Evolutionary conservation across 2,797 vertebrate genomes (phyloP).

Genomic region (Sorex maritimensis): DNA sequence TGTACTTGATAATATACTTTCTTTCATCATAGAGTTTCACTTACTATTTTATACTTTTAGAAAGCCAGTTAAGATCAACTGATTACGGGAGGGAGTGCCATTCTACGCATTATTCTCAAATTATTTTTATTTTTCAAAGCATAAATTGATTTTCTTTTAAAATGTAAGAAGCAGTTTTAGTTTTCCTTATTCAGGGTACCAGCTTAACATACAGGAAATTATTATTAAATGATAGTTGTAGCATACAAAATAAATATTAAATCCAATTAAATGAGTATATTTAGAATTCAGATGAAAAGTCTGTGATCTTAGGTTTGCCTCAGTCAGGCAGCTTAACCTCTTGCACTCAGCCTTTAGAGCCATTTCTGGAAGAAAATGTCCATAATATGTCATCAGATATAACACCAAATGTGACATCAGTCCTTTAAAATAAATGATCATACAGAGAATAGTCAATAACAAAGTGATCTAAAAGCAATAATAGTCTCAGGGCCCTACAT

Average conservation of each 20-base stretch:
- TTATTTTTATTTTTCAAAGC: conserved; percentile 74
- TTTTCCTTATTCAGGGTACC: not conserved
- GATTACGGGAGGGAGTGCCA: conserved; percentile 13
- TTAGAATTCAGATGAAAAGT: conserved; percentile 80
- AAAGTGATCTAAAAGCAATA: conserved; percentile 94
- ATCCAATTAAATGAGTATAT: conserved; percentile 69
- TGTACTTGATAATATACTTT: conserved; percentile 56
- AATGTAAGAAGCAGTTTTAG: conserved; percentile 44
- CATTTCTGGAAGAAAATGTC: conserved; percentile 92
- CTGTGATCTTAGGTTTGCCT: conserved; percentile 82
- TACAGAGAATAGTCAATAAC: conserved; percentile 94
- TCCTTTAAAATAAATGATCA: conserved; percentile 93
- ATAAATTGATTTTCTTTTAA: conserved; percentile 44
- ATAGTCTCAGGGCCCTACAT: conserved; percentile 89
- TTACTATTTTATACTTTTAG: conserved; percentile 70
- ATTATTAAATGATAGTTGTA: conserved; percentile 46
- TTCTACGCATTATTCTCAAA: conserved; percentile 55
- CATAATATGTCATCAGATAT: conserved; percentile 92
- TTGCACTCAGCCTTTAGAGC: conserved; percentile 91
- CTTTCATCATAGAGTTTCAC: conserved; percentile 70
- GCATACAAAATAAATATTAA: conserved; percentile 74
- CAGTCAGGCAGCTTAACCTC: conserved; percentile 92
- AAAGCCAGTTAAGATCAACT: conserved; percentile 67
- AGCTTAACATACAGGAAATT: conserved; percentile 59
- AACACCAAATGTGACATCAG: conserved; percentile 91